Percentiles rank a stretch among this genome's conserved stretches.
Evolutionary conservation across 1,140 invertebrate species (phyloP).

Genomic region (Drosophila kikkawai): DNA sequence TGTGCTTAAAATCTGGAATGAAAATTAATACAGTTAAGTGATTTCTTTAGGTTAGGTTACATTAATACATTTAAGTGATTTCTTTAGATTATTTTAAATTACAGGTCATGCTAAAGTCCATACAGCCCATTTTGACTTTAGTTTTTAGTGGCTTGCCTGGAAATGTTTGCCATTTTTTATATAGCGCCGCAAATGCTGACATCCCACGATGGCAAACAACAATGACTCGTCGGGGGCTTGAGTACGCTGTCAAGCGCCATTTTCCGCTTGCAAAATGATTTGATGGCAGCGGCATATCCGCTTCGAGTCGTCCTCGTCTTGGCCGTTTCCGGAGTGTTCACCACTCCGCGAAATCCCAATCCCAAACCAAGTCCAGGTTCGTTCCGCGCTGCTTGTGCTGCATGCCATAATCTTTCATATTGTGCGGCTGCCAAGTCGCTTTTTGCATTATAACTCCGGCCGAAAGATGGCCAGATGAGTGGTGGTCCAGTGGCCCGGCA

Average conservation of each 20-base stretch:
- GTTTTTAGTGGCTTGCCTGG: conserved; percentile 31
- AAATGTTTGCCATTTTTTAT: conserved; percentile 63
- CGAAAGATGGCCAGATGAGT: conserved; percentile 17
- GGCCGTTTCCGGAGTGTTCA: conserved; percentile 21
- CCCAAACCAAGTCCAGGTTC: conserved; percentile 18
- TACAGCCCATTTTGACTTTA: neutral
- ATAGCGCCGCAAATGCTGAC: conserved; percentile 62
- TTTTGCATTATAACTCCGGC: conserved; percentile 64
- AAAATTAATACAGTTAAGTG: neutral
- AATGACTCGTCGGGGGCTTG: conserved; percentile 34
- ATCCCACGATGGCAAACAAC: conserved; percentile 50
- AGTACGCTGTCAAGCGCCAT: conserved; percentile 64
- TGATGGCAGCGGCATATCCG: conserved; percentile 79
- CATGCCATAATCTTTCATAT: conserved; percentile 81
- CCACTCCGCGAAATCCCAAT: neutral
- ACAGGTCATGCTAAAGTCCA: conserved; percentile 13
- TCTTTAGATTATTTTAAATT: neutral
- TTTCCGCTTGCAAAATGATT: conserved; percentile 83
- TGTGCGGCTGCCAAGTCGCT: conserved; percentile 55
- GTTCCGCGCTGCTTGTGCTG: conserved; percentile 70
- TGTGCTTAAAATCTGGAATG: neutral
- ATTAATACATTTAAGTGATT: no score
- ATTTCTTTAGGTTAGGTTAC: no score
- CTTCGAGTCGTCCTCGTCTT: conserved; percentile 50
- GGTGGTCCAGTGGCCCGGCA: conserved; percentile 49